Evolutionary conservation across 2,888 invertebrate species (phyloP), one percentile per base, ranked within the genome.

Genomic region (Adelphocoris suturalis): DNA sequence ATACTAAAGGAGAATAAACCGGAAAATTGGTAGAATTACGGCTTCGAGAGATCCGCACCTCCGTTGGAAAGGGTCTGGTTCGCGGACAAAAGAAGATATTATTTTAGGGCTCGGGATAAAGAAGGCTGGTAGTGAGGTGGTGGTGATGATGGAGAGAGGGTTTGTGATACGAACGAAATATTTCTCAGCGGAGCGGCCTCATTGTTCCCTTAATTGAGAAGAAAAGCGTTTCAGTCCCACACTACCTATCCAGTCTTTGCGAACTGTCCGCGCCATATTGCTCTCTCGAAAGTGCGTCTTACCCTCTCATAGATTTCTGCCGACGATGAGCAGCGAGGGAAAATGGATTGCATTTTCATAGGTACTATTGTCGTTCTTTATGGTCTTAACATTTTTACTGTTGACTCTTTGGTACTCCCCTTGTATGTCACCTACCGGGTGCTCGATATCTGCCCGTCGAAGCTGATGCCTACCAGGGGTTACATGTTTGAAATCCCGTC

Each of bases 11-110:
- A 68, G 68, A 68, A 68, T n/a, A 23, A 68, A 68, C 23, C 23
- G 27, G 68, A 68, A 27, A 68, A 68, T 68, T 68, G 68, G 68
- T 68, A 68, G 68, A 68, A 68, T 68, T 68, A 68, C 23, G 68
- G 23, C 23, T 23, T 23, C 5, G 68, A 68, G 68, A 68, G 23
- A 68, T 68, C 68, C 68, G 19, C 5, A 11, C 68, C 23, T 37
- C 9, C 68, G 23, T 68, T 23, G 68, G 68, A 68, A 68, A 68
- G 68, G 68, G 68, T n/a, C 23, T 68, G 27, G 68, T 23, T 68
- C 68, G 23, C 68, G 68, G 19, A 68, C 68, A 68, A 68, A 68
- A 68, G 68, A 68, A 68, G 68, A 23, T 68, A 68, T 68, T 68
- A 68, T 68, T 68, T 68, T 27, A 23, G 68, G 61, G 61, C 19